Conservation (phyloP, 2,113 vertebrate species). For the Atherinomorus stipes region DNA sequence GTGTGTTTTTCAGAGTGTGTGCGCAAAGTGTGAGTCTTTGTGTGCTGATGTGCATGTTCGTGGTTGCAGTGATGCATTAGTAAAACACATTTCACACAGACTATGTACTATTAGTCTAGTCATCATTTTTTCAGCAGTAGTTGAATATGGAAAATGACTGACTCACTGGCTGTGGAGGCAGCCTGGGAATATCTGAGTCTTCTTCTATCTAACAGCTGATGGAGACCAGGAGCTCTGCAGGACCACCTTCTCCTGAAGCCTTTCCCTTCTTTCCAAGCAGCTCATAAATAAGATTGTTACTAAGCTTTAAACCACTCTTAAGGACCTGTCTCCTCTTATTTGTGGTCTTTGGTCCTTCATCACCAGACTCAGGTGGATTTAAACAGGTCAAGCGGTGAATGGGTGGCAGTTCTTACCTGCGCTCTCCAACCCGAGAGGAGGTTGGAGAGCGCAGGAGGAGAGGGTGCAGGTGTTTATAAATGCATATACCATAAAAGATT, state of each 20-base stretch:
- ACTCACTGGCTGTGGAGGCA: slow-evolving; percentile 24
- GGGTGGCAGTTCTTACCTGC: not conserved
- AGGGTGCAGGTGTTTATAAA: not conserved
- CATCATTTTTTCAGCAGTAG: slow-evolving; percentile 55
- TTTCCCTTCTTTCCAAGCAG: slow-evolving; percentile 4
- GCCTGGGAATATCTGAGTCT: slow-evolving; percentile 2
- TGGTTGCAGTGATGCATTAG: slow-evolving; percentile 46
- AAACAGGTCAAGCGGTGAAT: not conserved
- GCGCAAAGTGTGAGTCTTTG: not conserved
- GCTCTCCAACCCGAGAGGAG: not conserved
- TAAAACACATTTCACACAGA: slow-evolving; percentile 45
- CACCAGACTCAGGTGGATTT: not conserved
- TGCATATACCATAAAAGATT: too few species aligned
- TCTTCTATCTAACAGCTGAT: not conserved
- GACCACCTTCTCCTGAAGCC: not conserved
- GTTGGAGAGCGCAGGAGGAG: too few species aligned
- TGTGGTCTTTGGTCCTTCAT: not conserved
- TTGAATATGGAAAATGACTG: slow-evolving; percentile 37
- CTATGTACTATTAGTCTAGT: slow-evolving; percentile 24
- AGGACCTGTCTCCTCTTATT: not conserved
- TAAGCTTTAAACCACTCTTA: slow-evolving; percentile 17
- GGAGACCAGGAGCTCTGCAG: not conserved
- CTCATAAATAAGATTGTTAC: not conserved
- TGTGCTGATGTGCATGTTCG: not conserved
- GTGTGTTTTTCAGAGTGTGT: slow-evolving; percentile 4